phyloP scores from a whole-genome alignment of 2,113 vertebrate species.

The Brienomyrus longianalis region DNA sequence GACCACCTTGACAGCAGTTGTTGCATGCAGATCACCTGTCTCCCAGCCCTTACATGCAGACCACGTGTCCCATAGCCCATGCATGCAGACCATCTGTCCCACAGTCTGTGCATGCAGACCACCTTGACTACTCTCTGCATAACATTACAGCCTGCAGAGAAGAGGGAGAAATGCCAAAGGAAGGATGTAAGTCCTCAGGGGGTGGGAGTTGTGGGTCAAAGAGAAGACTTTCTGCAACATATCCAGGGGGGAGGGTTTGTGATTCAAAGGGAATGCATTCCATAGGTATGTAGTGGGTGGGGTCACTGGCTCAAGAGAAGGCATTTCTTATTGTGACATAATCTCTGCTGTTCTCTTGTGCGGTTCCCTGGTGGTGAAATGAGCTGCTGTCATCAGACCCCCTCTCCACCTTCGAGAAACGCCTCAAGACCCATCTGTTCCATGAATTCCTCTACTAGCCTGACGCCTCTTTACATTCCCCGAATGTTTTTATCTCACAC shows the following conservation, averaged over 20 bases:
- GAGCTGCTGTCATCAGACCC: not conserved
- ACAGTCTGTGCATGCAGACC: not conserved
- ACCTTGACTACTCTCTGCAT: not conserved
- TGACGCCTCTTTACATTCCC: not conserved
- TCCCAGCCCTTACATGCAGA: not conserved
- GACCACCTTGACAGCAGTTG: not conserved
- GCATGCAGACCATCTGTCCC: not conserved
- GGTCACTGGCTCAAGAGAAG: not conserved
- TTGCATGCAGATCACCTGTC: not conserved
- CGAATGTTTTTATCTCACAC: no score
- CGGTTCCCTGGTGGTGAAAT: not conserved
- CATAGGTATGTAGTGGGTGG: not conserved
- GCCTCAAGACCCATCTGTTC: not conserved
- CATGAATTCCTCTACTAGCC: not conserved
- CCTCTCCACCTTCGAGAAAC: not conserved
- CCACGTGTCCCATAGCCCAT: not conserved
- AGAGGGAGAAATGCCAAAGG: not conserved
- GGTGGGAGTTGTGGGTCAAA: not conserved
- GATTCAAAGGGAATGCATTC: not conserved
- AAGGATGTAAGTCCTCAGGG: not conserved
- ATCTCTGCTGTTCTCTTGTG: not conserved
- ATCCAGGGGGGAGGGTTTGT: not conserved
- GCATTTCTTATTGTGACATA: not conserved
- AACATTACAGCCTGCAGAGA: not conserved
- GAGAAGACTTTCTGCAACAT: not conserved